Evolutionary conservation across 1,140 invertebrate genomes (phyloP).

Genomic region (Drosophila lini): DNA sequence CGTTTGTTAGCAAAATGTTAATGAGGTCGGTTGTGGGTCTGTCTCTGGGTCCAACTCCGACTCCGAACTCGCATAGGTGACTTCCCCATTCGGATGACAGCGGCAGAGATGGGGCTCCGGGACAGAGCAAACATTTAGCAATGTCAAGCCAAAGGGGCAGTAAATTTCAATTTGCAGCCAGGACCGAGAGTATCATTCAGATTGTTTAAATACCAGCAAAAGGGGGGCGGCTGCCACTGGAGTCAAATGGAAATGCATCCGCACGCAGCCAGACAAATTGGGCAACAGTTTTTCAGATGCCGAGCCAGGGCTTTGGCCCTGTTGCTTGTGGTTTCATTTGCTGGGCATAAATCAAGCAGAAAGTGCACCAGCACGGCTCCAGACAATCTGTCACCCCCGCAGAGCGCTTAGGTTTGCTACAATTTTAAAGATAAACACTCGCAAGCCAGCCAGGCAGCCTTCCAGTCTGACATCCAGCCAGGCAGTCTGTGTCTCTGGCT

Average conservation of each 20-base stretch:
- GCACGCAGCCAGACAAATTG: constrained; percentile 57
- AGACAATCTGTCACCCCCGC: constrained; percentile 28
- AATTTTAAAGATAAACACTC: constrained; percentile 74
- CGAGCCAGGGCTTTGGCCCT: constrained; percentile 11
- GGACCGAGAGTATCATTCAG: constrained; percentile 47
- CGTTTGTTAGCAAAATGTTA: constrained; percentile 62
- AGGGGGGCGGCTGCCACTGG: constrained; percentile 11
- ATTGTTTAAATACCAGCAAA: constrained; percentile 62
- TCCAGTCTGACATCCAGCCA: constrained; percentile 3
- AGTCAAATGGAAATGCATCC: constrained; percentile 34
- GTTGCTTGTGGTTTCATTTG: constrained; percentile 61
- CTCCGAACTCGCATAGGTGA: constrained; percentile 17
- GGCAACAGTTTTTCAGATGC: constrained; percentile 56
- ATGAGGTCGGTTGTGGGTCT: constrained; percentile 31
- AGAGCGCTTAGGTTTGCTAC: constrained; percentile 36
- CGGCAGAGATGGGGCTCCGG: constrained; percentile 16
- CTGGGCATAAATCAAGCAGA: constrained; percentile 68
- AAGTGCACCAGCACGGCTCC: constrained; percentile 44
- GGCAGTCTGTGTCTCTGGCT: constrained; percentile 13
- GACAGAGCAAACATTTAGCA: constrained; percentile 44
- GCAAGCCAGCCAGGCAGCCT: constrained; percentile 3
- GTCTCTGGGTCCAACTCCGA: too few relatives aligned
- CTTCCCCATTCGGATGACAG: constrained; percentile 24
- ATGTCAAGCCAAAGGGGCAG: constrained; percentile 28
- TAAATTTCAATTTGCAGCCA: constrained; percentile 67